Evolutionary conservation across 2,888 invertebrate species (phyloP), one percentile per base, ranked within the genome.

Genomic region (Cantharis rustica): DNA sequence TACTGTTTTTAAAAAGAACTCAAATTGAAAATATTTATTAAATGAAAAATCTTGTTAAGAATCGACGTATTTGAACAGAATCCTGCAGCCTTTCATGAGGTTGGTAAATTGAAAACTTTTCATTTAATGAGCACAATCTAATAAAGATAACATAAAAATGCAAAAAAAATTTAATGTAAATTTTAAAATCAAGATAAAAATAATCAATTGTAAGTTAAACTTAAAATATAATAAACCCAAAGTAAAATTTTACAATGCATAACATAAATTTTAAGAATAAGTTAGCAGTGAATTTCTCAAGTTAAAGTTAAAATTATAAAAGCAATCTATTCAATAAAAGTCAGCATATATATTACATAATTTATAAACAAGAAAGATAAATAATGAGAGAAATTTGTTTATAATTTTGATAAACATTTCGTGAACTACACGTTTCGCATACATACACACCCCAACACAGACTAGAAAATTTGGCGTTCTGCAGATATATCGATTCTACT

Each of bases 401-500:
- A 47, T 47, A 47, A 47, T 47, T 47, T 47, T n/a, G 17, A 66
- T n/a, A 20, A 66, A 66, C 17, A 13, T n/a, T 17, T 66, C 64
- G 64, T n/a, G n/a, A 66, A 66, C n/a, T 66, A 66, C 64, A 66
- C 23, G 64, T 23, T 2, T 66, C 13, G 64, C 64, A 64, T 31
- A 63, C 73, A 68, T 26, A 69, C 69, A 73, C 72, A 69, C 68
- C 68, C 68, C 17, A 23, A 61, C 26, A 16, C 27, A 16, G 27
- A n/a, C 62, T 62, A 62, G 73, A 68, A 73, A 73, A 61, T 73
- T 68, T 73, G 73, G 62, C 68, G 73, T 62, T 68, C 68, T 73
- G 73, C 73, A 62, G 73, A 73, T 73, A 73, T 73, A 73, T 73
- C 73, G 73, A 73, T 73, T 61, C 62, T 16, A 66, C 66, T 68